These are phyloP conservation scores for Coptodon bakossiorum DNA, from an alignment of 2,113 vertebrate genomes.

Conservation along the genomic window DNA sequence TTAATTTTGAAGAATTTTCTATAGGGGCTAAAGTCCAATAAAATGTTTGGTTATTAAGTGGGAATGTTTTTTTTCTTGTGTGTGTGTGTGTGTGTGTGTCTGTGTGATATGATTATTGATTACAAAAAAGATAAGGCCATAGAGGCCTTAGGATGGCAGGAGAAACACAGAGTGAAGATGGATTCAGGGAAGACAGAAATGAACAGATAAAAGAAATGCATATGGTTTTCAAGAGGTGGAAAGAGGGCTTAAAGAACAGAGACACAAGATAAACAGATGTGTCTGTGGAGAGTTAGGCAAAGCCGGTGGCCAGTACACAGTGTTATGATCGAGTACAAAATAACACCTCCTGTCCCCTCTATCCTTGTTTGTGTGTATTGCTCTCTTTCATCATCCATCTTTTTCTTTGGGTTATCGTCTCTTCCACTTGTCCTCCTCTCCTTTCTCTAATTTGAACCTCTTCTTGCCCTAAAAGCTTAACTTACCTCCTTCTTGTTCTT, in stretches of 20 bases:
- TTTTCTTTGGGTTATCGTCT: conserved; percentile 1
- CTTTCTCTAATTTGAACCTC: background rate
- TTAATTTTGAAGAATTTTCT: background rate
- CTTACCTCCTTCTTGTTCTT: background rate
- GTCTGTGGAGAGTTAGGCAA: conserved; percentile 22
- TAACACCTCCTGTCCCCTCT: conserved; percentile 42
- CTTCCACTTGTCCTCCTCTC: background rate
- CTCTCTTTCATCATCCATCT: conserved; percentile 26
- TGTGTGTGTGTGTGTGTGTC: background rate
- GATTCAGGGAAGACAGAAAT: background rate
- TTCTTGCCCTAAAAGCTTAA: background rate
- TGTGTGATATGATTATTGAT: background rate
- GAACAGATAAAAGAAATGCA: conserved; percentile 11
- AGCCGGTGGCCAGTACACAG: conserved; percentile 19
- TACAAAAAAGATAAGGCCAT: background rate
- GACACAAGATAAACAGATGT: conserved; percentile 32
- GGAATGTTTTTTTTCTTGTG: background rate
- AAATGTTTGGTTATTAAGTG: background rate
- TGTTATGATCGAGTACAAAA: conserved; percentile 55
- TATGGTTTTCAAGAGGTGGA: background rate
- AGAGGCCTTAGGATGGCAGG: background rate
- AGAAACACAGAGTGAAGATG: background rate
- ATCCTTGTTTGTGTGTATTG: background rate
- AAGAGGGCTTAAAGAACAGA: conserved; percentile 13
- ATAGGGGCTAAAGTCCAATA: background rate